A percentile compares a stretch with the other conserved stretches of the same genome.
These are phyloP conservation scores for Chiloscyllium plagiosum DNA, from an alignment of 2,113 vertebrate genomes.

Conservation along the genomic window DNA sequence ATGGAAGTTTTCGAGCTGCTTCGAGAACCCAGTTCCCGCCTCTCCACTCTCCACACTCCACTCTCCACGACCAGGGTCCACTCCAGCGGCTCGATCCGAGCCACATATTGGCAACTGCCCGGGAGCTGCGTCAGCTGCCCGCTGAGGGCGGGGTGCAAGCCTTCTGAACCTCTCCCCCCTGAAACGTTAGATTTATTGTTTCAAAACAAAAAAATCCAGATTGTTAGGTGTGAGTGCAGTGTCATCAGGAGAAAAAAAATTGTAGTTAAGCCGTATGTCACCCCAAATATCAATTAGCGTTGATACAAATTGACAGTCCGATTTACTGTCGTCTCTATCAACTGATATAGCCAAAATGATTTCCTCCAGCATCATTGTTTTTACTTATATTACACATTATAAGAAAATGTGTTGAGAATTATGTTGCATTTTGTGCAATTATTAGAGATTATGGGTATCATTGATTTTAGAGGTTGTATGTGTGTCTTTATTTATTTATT, in stretches of 20 bases:
- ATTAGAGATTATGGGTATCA: no score
- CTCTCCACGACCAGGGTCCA: neutral
- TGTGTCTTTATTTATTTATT: no score
- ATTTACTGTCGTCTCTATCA: no score
- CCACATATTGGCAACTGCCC: neutral
- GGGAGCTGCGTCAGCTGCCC: neutral
- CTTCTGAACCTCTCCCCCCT: neutral
- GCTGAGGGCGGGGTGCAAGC: neutral
- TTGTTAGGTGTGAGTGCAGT: neutral
- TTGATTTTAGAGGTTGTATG: no score
- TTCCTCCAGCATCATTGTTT: no score
- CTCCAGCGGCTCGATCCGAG: neutral
- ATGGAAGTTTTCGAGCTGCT: neutral
- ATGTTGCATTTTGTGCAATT: no score
- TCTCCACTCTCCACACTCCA: no score
- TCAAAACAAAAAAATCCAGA: neutral
- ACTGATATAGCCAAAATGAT: no score
- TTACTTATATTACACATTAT: no score
- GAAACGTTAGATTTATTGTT: no score
- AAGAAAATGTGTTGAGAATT: no score
- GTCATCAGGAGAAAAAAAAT: neutral
- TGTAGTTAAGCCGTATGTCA: neutral
- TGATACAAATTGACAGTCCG: neutral
- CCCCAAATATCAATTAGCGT: neutral
- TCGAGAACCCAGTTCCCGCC: neutral